phyloP scores from a whole-genome alignment of 1,140 invertebrate genomes.

The Lasioglossum albipes region DNA sequence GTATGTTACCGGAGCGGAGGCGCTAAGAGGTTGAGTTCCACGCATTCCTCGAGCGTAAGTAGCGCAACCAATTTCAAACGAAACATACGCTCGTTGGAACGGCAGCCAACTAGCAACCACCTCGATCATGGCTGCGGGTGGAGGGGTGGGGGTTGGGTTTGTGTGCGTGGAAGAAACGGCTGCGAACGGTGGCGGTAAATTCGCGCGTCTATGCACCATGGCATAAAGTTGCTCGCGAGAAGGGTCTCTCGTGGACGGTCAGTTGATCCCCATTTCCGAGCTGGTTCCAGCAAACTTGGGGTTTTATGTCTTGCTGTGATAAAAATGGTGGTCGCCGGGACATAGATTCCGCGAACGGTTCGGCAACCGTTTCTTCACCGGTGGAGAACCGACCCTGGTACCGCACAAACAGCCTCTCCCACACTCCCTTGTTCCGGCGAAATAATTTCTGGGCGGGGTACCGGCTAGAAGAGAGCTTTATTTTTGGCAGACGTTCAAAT shows the following conservation, averaged over 20 bases:
- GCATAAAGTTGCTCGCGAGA: constrained; percentile 2
- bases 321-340: constrained; percentile 1
- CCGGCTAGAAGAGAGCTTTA: constrained; percentile 41
- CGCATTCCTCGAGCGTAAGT: neutral
- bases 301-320: neutral
- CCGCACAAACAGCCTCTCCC: constrained; percentile 36
- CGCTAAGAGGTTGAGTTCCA: too few relatives aligned
- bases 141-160: too few relatives aligned
- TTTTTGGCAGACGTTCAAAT: constrained; percentile 72
- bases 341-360: constrained; percentile 7
- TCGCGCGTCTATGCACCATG: neutral
- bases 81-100: neutral
- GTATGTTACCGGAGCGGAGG: too few relatives aligned
- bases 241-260: neutral
- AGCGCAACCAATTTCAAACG: neutral
- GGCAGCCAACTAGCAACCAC: constrained; percentile 5
- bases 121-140: neutral
- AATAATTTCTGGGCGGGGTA: constrained; percentile 60
- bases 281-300: constrained; percentile 3
- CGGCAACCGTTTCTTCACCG: constrained; percentile 1
- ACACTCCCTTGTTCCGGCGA: constrained; percentile 28
- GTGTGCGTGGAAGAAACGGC: neutral
- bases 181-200: neutral
- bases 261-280: neutral
- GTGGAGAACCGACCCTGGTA: neutral